These are phyloP conservation scores for Ditula angustiorana DNA, from an alignment of 2,888 invertebrate species.

Conservation along the genomic window DNA sequence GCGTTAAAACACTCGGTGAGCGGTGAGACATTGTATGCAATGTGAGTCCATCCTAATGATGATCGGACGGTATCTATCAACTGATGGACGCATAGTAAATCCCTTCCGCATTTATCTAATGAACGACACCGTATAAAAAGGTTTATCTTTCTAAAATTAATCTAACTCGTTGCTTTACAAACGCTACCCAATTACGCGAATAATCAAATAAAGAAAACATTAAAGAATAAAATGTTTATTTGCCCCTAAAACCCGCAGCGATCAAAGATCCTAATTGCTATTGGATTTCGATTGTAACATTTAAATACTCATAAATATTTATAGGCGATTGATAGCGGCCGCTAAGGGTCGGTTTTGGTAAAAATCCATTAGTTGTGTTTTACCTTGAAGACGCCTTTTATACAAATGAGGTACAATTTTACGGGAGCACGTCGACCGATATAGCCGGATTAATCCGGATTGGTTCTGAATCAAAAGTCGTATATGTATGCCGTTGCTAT, in stretches of 20 bases:
- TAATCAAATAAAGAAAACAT: conserved; percentile 21
- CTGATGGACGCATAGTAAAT: too few relatives aligned
- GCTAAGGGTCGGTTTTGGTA: conserved; percentile 27
- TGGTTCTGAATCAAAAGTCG: conserved; percentile 4
- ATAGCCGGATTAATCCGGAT: conserved; percentile 20
- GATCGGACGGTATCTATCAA: too few relatives aligned
- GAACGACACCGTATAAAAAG: too few relatives aligned
- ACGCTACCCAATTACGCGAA: conserved; percentile 20
- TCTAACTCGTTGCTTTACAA: background rate
- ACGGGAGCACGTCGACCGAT: conserved; percentile 20
- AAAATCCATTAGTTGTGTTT: conserved; percentile 35
- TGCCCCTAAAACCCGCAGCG: conserved; percentile 28
- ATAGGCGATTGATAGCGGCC: conserved; percentile 41
- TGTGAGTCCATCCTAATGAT: too few relatives aligned
- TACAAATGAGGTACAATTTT: conserved; percentile 35
- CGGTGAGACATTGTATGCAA: too few relatives aligned
- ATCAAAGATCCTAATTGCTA: conserved; percentile 46
- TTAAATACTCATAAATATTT: conserved; percentile 53
- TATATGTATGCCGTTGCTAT: background rate
- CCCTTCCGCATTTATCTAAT: too few relatives aligned
- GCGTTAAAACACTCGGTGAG: too few relatives aligned
- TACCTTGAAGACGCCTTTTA: conserved; percentile 29
- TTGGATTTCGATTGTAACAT: conserved; percentile 50
- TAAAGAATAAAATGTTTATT: conserved; percentile 36
- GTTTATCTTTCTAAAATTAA: too few relatives aligned